Evolutionary conservation across 53 echinoderm and acorn worm species (phyloP), one percentile per base, ranked within the genome.

Genomic region (Henricia sp.): DNA sequence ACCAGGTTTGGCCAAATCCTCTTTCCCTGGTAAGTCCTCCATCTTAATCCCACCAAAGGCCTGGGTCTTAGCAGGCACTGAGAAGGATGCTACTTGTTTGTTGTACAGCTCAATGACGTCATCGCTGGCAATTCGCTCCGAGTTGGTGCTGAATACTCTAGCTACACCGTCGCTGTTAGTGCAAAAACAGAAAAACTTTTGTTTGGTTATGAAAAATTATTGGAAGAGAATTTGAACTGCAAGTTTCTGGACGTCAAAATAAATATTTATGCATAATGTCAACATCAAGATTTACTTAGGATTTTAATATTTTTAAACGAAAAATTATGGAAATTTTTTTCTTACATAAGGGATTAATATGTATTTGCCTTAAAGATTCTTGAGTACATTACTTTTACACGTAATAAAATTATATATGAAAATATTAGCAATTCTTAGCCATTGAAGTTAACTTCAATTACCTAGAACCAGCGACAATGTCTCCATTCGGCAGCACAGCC

Each of bases 381-480:
- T n/a, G n/a, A n/a, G n/a, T n/a, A n/a, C n/a, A n/a, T n/a, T n/a
- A n/a, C n/a, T n/a, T n/a, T n/a, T n/a, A n/a, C n/a, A n/a, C n/a
- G n/a, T n/a, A n/a, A n/a, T n/a, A n/a, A n/a, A n/a, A n/a, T n/a
- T n/a, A n/a, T n/a, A n/a, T n/a, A n/a, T n/a, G n/a, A n/a, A n/a
- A n/a, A n/a, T n/a, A n/a, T n/a, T n/a, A n/a, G n/a, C n/a, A n/a
- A n/a, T n/a, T n/a, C n/a, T n/a, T n/a, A n/a, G n/a, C n/a, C n/a
- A n/a, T n/a, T 8, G 13, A 8, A 8, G n/a, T n/a, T n/a, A n/a
- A n/a, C n/a, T n/a, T 19, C n/a, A 43, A 32, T 32, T 83, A 97
- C 97, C 97, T 97, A 14, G 97, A 82, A 17, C 97, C 97, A 20
- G 92, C 92, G 13, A 88, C 92, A 40, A 97, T 90, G 52, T 97